phyloP scores from a whole-genome alignment of 92 coral and sea anemone genomes.

The Heteractis magnifica region DNA sequence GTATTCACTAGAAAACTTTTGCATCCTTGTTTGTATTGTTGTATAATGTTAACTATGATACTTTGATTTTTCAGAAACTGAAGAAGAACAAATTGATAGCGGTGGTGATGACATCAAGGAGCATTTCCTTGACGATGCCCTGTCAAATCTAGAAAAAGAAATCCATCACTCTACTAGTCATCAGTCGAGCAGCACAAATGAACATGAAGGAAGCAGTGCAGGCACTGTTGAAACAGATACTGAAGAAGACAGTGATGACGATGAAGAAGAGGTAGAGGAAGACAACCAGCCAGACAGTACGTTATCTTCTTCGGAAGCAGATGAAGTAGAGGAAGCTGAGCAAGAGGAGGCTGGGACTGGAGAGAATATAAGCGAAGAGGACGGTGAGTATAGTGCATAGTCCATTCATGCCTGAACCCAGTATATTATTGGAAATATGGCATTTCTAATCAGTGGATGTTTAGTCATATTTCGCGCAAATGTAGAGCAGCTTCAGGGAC shows the following conservation, averaged over 20 bases:
- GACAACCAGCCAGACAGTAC: background rate
- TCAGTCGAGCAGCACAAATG: background rate
- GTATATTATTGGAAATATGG: no score
- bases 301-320: constrained; percentile 22
- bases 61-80: background rate
- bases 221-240: background rate
- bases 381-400: background rate
- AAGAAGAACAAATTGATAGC: background rate
- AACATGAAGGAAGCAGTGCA: constrained; percentile 7
- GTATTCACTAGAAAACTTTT: no score
- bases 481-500: no score
- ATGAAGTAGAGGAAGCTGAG: constrained; percentile 2
- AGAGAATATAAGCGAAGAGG: constrained; percentile 25
- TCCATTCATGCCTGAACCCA: no score
- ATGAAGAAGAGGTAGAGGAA: background rate
- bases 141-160: background rate
- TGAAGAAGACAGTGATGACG: background rate
- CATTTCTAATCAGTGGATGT: no score
- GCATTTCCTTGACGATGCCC: background rate
- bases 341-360: constrained; percentile 35
- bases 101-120: background rate
- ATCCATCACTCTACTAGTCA: background rate
- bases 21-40: background rate
- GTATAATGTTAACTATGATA: background rate
- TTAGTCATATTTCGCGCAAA: no score